Base-by-base conservation (phyloP, 1,140 invertebrate genomes). In the Orussus abietinus region DNA sequence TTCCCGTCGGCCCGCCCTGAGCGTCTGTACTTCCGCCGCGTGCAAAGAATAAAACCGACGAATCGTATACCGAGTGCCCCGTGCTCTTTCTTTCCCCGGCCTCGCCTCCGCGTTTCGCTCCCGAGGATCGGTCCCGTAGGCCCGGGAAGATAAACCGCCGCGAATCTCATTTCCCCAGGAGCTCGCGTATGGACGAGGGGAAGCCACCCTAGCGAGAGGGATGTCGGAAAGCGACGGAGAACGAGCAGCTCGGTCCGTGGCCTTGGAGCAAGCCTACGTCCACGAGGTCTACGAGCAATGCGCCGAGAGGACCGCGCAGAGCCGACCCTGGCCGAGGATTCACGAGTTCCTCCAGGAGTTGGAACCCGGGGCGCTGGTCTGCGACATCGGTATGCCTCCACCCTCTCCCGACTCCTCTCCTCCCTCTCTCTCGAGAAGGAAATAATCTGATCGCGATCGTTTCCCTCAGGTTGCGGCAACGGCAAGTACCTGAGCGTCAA, bases 271-370 rank as follows among this genome's bases (percentile, higher is more conserved):
- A 71, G 87, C 90, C 38, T 95, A 96, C 71, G 93, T 96, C 12
- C 90, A 95, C 70, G 90, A 94, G 60, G 92, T 95, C 37, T 96
- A 96, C 76, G 86, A 93, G 61, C 86, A 90, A 68, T 87, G 85
- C 47, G 80, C 81, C 51, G 80, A 82, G 71, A 82, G 84, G 14
- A 75, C 75, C 38, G 81, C 75, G 38, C 69, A 70, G 34, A 80
- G 83, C 46, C 81, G 83, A 43, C 77, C 81, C 18, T 91, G 92
- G 82, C 91, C 92, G 13, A 78, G 83, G 52, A 89, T 95, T 36
- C 82, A 84, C 55, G 80, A 90, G 57, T 95, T 96, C 72, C 80
- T 97, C 33, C 73, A 84, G 30, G 88, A 86, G 36, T 78, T 96
- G 14, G 89, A 94, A 59, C 88, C 90, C 1, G 92, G 91, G 31